Evolutionary conservation across 2,113 vertebrate species (phyloP), one percentile per base, ranked within the genome.

Genomic region (Paraplagusia blochii): DNA sequence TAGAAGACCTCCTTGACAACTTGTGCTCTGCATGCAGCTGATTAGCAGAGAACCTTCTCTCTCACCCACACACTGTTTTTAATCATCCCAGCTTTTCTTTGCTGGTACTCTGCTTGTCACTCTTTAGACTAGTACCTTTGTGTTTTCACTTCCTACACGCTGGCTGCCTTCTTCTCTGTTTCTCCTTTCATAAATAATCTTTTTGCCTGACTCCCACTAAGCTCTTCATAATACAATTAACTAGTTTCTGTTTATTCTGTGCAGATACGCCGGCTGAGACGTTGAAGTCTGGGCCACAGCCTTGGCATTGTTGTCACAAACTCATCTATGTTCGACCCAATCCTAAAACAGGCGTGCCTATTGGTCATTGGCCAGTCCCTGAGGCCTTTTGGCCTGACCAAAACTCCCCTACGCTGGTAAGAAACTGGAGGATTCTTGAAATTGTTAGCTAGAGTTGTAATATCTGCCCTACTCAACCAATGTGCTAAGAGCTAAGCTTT

Each of bases 321-420:
- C 94, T 98, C 63, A 98, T 98, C 60, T 98, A 98, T 18, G 95
- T 98, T 33, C 89, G 95, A 70, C 95, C 96, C 63, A 98, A 98
- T 69, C 96, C 94, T 60, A 98, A 98, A 91, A 97, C 96, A 0
- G 96, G 96, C 1, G 95, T 98, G 72, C 96, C 96, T 67, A 93
- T 98, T 60, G 95, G 96, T 18, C 96, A 98, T 62, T 98, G 96
- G 96, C 95, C 96, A 53, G 92, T 97, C 79, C 95, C 95, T 2
- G 95, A 98, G 73, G 94, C 95, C 52, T 98, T 98, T 76, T 98
- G 96, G 95, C 95, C 95, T 13, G 96, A 98, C 89, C 95, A 96
- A 77, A 98, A 98, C 92, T 97, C 95, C 58, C 96, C 96, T 66
- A 95, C 95, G 0, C 79, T 98, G 90, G 96, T 98, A 63, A 68